These are phyloP conservation scores for Formica aserva DNA, from an alignment of 2,888 invertebrate species.

Conservation along the genomic window DNA sequence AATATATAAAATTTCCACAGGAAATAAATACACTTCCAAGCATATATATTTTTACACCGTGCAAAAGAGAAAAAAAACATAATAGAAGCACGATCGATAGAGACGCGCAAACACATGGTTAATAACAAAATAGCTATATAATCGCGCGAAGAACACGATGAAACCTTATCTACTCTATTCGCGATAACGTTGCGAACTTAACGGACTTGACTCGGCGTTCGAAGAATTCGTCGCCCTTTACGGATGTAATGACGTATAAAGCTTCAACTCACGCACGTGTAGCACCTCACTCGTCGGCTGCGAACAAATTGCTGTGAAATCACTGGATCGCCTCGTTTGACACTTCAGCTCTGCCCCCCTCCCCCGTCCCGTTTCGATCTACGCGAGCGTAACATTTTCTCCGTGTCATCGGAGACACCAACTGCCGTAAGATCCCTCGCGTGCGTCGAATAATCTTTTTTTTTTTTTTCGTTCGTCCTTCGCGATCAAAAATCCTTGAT, in stretches of 20 bases:
- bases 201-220: not conserved
- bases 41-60: conserved; percentile 33
- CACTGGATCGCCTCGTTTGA: not conserved
- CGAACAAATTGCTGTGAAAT: not conserved
- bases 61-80: conserved; percentile 25
- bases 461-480: not conserved
- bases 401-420: not conserved
- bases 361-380: not conserved
- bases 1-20: not conserved
- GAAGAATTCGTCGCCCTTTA: not conserved
- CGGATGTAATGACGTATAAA: not conserved
- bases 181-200: not conserved
- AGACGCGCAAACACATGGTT: conserved; percentile 13
- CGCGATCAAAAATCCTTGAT: not conserved
- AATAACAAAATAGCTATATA: not conserved
- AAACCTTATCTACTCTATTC: not conserved
- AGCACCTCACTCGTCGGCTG: not conserved
- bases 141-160: not conserved
- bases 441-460: not conserved
- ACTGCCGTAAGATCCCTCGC: not conserved
- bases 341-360: not conserved
- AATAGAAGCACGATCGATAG: conserved; percentile 40
- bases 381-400: not conserved
- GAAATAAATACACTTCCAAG: not conserved
- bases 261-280: conserved; percentile 27